Evolutionary conservation across 1,140 invertebrate genomes (phyloP).

Genomic region (Maniola jurtina): DNA sequence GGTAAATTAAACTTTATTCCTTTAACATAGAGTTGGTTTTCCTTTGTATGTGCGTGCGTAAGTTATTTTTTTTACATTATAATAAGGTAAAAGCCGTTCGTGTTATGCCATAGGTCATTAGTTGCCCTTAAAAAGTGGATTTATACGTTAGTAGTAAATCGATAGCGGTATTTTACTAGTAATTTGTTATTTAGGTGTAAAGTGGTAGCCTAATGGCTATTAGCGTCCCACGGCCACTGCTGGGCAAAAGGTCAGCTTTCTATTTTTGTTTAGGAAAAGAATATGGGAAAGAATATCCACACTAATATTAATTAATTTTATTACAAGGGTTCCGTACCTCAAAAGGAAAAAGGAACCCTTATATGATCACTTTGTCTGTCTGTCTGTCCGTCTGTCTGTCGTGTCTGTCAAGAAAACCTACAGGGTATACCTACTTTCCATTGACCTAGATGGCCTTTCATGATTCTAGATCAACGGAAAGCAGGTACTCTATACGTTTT

Average conservation of each 20-base stretch:
- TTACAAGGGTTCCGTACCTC: no score
- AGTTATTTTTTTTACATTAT: conserved; percentile 7
- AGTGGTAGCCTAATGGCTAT: neutral
- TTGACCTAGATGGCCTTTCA: no score
- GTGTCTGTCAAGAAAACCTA: no score
- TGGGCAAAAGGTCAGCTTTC: neutral
- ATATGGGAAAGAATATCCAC: neutral
- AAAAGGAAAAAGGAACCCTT: no score
- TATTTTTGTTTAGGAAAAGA: no score
- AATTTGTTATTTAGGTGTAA: conserved; percentile 6
- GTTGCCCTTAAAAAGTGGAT: conserved; percentile 32
- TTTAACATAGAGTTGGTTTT: neutral
- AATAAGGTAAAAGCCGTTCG: conserved; percentile 26
- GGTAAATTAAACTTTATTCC: conserved; percentile 9
- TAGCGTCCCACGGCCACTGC: neutral
- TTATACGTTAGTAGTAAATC: conserved; percentile 24
- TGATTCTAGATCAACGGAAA: no score
- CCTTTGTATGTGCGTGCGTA: neutral
- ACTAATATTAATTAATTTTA: no score
- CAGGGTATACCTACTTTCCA: no score
- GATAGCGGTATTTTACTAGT: conserved; percentile 13
- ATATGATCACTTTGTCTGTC: no score
- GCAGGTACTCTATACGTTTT: no score
- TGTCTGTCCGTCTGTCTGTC: no score
- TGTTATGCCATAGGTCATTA: conserved; percentile 54